phyloP scores from a whole-genome alignment of 2,888 invertebrate species.

The Lasioglossum morio region DNA sequence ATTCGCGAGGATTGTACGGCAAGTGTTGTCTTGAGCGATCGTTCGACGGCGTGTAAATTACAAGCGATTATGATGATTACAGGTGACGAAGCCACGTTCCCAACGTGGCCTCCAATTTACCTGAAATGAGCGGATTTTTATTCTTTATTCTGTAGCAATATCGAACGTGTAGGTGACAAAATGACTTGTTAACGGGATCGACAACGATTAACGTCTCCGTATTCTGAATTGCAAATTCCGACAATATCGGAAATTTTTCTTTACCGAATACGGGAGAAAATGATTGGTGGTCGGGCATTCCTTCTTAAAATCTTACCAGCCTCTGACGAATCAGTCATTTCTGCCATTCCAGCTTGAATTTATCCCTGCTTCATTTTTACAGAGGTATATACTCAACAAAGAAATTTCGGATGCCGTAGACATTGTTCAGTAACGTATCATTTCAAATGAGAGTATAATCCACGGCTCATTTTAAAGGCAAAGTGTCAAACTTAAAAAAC shows the following conservation, averaged over 20 bases:
- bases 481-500: too few species aligned
- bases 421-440: too few species aligned
- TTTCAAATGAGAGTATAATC: too few species aligned
- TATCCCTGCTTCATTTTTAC: too few species aligned
- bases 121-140: constrained; percentile 38
- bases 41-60: constrained; percentile 64
- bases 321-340: neutral
- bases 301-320: neutral
- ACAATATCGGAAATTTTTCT: neutral
- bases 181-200: constrained; percentile 6
- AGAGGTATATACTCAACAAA: too few species aligned
- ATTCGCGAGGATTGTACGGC: constrained; percentile 35
- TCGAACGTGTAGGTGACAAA: constrained; percentile 46
- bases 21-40: constrained; percentile 42
- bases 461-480: too few species aligned
- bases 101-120: constrained; percentile 45
- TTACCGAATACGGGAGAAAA: neutral
- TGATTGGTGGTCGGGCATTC: neutral
- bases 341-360: neutral
- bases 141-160: neutral
- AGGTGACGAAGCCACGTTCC: constrained; percentile 49
- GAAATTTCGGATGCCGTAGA: too few species aligned
- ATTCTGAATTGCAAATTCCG: constrained; percentile 17
- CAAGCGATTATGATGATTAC: constrained; percentile 66
- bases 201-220: neutral